A percentile compares a stretch with the other conserved stretches of the same genome.
phyloP scores from a whole-genome alignment of 1,140 invertebrate genomes.

The Pissodes strobi region DNA sequence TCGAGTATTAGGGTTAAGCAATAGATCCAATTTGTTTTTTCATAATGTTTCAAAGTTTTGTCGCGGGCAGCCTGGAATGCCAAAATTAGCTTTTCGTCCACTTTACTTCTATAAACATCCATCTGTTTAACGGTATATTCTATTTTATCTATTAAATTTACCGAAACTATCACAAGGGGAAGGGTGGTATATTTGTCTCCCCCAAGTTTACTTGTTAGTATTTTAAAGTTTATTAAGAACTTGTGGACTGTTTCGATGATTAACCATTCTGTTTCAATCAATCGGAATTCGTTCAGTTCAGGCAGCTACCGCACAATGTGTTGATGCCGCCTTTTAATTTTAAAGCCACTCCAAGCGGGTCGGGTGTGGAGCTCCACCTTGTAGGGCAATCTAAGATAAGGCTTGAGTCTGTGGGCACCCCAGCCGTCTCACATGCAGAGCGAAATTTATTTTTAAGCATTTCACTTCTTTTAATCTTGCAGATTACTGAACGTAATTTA shows the following conservation, averaged over 20 bases:
- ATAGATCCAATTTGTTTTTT: conserved; percentile 53
- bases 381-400: conserved; percentile 28
- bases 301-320: conserved; percentile 44
- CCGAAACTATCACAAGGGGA: conserved; percentile 47
- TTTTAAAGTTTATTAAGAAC: conserved; percentile 51
- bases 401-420: conserved; percentile 28
- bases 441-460: conserved; percentile 44
- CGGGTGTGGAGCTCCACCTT: conserved; percentile 38
- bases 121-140: conserved; percentile 46
- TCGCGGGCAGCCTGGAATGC: conserved; percentile 50
- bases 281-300: conserved; percentile 47
- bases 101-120: conserved; percentile 23
- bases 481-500: no score
- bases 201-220: conserved; percentile 44
- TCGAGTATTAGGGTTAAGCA: conserved; percentile 53
- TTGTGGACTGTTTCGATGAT: conserved; percentile 41
- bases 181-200: conserved; percentile 52
- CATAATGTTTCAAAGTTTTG: conserved; percentile 53
- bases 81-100: conserved; percentile 32
- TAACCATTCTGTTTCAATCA: conserved; percentile 44
- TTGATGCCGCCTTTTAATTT: conserved; percentile 21
- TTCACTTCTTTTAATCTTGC: conserved; percentile 44
- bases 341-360: conserved; percentile 30
- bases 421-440: conserved; percentile 46
- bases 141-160: conserved; percentile 54